A percentile compares a stretch with the other conserved stretches of the same genome.
These are phyloP conservation scores for Tipula helvola DNA, from an alignment of 2,888 invertebrate species.

Conservation along the genomic window DNA sequence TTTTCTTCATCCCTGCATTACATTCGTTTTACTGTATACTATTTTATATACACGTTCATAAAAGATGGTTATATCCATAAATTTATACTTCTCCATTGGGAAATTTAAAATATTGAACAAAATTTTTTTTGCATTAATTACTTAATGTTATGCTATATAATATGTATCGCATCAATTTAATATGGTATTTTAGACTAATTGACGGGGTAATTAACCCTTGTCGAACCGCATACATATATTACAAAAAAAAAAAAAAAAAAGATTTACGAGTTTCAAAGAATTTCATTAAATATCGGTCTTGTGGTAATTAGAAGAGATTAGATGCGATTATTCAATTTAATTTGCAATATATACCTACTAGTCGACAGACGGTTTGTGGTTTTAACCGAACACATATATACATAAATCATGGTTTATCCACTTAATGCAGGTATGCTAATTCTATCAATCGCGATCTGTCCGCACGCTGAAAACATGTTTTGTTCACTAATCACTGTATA, in stretches of 20 bases:
- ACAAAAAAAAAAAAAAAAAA: background rate
- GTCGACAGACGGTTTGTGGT: background rate
- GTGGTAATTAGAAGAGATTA: background rate
- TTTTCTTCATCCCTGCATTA: background rate
- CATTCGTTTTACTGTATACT: background rate
- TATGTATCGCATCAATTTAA: background rate
- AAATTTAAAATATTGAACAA: background rate
- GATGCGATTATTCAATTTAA: background rate
- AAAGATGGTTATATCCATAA: background rate
- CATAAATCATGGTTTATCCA: background rate
- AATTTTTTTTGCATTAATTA: background rate
- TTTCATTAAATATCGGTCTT: background rate
- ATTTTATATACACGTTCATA: background rate
- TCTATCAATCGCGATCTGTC: background rate
- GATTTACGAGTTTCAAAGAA: background rate
- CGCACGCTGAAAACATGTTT: background rate
- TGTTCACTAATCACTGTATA: background rate
- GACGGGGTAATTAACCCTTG: background rate
- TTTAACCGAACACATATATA: background rate
- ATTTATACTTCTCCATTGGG: background rate
- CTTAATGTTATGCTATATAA: background rate
- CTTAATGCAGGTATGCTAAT: background rate
- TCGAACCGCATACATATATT: background rate
- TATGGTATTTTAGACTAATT: background rate
- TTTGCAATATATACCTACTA: background rate